Evolutionary conservation across 2,888 invertebrate species (phyloP), one percentile per base, ranked within the genome.

Genomic region (Dromius quadrimaculatus): DNA sequence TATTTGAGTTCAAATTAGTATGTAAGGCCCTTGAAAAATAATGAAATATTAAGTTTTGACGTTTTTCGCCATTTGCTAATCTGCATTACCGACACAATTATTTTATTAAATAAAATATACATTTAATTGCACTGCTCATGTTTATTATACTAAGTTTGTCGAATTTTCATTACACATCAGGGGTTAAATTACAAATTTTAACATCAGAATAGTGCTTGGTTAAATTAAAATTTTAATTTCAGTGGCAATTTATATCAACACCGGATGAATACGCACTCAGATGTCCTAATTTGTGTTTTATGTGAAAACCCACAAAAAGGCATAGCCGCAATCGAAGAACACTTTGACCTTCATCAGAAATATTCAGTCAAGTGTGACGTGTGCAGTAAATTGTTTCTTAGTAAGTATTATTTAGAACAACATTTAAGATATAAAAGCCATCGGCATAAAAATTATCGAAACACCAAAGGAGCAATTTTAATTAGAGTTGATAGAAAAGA

Each of bases 321-420:
- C 6, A 5, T 70, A 2, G n/a, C 20, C 11, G 70, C 45, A 22
- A 62, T 62, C 2, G 36, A 36, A n/a, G 23, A 61, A 47, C 70
- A 70, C 22, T n/a, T 62, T n/a, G 2, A 13, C 15, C 28, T 70
- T n/a, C 70, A 70, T 47, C 47, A 62, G 23, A 36, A 62, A 23
- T 50, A 22, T 36, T 70, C 70, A 3, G 38, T 62, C 6, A 70
- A 50, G 32, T 70, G 70, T 15, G 47, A 70, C 11, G 22, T 62
- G 43, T 70, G 70, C 19, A 47, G 70, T n/a, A 70, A 62, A 36
- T 4, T 50, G 19, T 70, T 70, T 50, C 36, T 70, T n/a, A 50
- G 50, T 50, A 70, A 70, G 11, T 61, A 20, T 11, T 61, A 36
- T 23, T n/a, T 70, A 6, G 61, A 61, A 9, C 17, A 61, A 36